Conservation (phyloP, 2,113 vertebrate species). For the Lampris megalopsis region DNA sequence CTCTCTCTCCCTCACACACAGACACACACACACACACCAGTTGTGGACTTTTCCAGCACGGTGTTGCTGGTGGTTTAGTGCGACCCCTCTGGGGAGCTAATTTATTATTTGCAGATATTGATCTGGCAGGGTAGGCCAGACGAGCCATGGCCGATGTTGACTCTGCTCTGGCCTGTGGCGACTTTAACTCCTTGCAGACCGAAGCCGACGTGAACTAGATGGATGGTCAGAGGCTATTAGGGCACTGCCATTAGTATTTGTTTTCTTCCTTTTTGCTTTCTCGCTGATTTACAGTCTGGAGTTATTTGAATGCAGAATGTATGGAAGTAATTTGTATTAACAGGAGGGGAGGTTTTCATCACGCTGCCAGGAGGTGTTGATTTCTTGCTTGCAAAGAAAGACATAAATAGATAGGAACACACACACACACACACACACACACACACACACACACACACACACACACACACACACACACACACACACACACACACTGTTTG, state of each 20-base stretch:
- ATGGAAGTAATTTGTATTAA: constrained; percentile 38
- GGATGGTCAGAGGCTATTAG: constrained; percentile 37
- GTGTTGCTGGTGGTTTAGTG: constrained; percentile 87
- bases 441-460: constrained; percentile 25
- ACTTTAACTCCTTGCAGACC: constrained; percentile 85
- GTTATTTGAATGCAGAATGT: constrained; percentile 39
- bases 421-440: constrained; percentile 8
- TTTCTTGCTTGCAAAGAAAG: constrained; percentile 33
- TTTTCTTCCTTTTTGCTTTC: constrained; percentile 23
- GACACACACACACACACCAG: constrained; percentile 82
- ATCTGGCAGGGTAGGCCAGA: constrained; percentile 89
- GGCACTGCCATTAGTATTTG: constrained; percentile 15
- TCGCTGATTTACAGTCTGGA: constrained; percentile 13
- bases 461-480: constrained; percentile 30
- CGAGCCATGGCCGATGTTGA: constrained; percentile 86
- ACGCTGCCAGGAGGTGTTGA: constrained; percentile 12
- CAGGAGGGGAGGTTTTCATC: constrained; percentile 38
- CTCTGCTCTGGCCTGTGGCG: constrained; percentile 86
- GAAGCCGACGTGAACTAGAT: constrained; percentile 57
- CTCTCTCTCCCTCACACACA: no score
- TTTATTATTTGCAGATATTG: constrained; percentile 99
- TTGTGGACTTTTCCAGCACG: constrained; percentile 87
- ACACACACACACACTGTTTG: constrained; percentile 38
- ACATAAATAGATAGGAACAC: constrained; percentile 18
- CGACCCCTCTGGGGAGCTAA: constrained; percentile 93